Percentiles rank a stretch among this genome's conserved stretches.
Conservation (phyloP, 2,888 invertebrate species). For the Eueremaeus valkanovi region DNA sequence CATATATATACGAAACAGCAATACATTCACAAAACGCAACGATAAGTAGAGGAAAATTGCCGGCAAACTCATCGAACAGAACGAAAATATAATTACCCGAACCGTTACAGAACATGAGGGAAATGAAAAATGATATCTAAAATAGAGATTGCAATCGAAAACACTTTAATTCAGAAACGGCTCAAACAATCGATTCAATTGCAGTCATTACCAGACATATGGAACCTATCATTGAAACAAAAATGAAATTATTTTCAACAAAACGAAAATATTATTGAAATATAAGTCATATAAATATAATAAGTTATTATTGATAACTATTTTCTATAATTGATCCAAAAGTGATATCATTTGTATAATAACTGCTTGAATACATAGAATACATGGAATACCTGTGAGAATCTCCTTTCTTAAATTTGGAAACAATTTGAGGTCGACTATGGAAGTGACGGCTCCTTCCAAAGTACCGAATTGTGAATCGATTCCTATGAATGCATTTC, state of each 20-base stretch:
- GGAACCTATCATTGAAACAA: conserved; percentile 5
- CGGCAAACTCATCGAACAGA: conserved; percentile 88
- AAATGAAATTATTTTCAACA: not conserved
- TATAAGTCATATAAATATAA: too few species aligned
- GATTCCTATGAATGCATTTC: conserved; percentile 58
- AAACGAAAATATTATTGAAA: not conserved
- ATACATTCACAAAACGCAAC: conserved; percentile 90
- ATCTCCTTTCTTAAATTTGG: conserved; percentile 85
- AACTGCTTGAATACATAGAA: not conserved
- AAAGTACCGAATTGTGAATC: conserved; percentile 95
- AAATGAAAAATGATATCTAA: conserved; percentile 72
- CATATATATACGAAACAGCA: conserved; percentile 89
- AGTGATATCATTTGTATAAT: too few species aligned
- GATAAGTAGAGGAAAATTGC: conserved; percentile 84
- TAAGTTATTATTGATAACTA: too few species aligned
- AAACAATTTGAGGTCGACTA: conserved; percentile 90
- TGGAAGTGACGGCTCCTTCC: conserved; percentile 90
- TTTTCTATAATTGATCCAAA: too few species aligned
- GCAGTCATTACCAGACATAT: conserved; percentile 32
- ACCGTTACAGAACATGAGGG: conserved; percentile 86
- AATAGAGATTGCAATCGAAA: conserved; percentile 62
- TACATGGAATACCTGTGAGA: conserved; percentile 63
- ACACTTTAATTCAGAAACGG: not conserved
- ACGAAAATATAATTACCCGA: conserved; percentile 90
- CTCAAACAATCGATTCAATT: not conserved